These are phyloP conservation scores for Drosophila ananassae DNA, from an alignment of 1,140 invertebrate genomes.

Conservation along the genomic window DNA sequence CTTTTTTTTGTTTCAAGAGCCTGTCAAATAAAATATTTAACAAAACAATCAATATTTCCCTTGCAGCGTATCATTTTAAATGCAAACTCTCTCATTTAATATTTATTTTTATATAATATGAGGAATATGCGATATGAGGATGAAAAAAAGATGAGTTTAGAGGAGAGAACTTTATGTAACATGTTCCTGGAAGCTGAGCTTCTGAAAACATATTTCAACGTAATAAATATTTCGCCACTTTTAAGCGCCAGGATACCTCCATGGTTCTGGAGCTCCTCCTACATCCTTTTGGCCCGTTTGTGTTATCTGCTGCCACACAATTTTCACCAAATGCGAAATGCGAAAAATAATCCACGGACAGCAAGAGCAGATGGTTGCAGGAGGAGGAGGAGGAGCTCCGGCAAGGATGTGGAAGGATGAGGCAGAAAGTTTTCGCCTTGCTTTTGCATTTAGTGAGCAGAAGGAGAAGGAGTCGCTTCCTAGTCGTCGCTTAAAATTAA, in stretches of 20 bases:
- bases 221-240: slow-evolving; percentile 55
- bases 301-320: slow-evolving; percentile 58
- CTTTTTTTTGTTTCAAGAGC: too few relatives aligned
- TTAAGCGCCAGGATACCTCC: slow-evolving; percentile 2
- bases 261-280: too few relatives aligned
- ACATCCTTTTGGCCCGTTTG: neutral
- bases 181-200: neutral
- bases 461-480: slow-evolving; percentile 11
- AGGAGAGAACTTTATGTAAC: too few relatives aligned
- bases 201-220: slow-evolving; percentile 48
- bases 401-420: neutral
- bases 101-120: neutral
- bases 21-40: neutral
- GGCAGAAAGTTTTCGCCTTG: slow-evolving; percentile 45
- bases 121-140: neutral
- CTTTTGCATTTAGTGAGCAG: slow-evolving; percentile 16
- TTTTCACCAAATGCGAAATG: slow-evolving; percentile 59
- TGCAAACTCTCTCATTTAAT: neutral
- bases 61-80: neutral
- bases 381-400: neutral
- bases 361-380: neutral
- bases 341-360: slow-evolving; percentile 45
- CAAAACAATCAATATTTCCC: neutral
- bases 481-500: slow-evolving; percentile 59
- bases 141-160: too few relatives aligned